These are phyloP conservation scores for Chironomus tentans DNA, from an alignment of 2,888 invertebrate species.

Conservation along the genomic window DNA sequence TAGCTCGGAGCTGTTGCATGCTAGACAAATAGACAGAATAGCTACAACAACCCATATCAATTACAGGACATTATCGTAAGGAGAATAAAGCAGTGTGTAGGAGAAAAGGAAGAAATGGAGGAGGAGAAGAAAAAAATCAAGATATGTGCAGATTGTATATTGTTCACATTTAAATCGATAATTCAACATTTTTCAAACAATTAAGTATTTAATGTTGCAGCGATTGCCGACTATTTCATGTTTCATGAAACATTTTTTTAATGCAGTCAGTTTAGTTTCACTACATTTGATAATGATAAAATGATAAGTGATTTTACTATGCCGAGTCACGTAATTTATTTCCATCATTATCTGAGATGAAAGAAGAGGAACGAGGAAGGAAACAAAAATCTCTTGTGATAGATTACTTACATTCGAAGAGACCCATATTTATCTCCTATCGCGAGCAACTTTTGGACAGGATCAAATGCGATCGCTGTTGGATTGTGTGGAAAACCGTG, in stretches of 20 bases:
- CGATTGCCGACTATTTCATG: neutral
- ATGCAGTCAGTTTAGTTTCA: neutral
- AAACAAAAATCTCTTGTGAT: conserved; percentile 33
- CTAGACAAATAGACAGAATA: too few species aligned
- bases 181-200: too few species aligned
- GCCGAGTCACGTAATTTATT: conserved; percentile 12
- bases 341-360: neutral
- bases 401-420: conserved; percentile 84
- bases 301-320: conserved; percentile 1
- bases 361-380: neutral
- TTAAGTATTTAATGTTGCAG: too few species aligned
- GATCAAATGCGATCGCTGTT: conserved; percentile 95
- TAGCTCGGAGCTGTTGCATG: too few species aligned
- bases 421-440: conserved; percentile 94
- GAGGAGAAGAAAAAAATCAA: too few species aligned
- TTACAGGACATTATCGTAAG: too few species aligned
- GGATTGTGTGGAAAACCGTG: conserved; percentile 99
- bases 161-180: neutral
- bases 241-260: neutral
- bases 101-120: too few species aligned
- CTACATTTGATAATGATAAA: neutral
- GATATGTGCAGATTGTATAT: too few species aligned
- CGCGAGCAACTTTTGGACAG: conserved; percentile 91
- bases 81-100: too few species aligned
- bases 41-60: too few species aligned